Conservation (phyloP, 2,888 invertebrate species). For the Yponomeuta sedellus region DNA sequence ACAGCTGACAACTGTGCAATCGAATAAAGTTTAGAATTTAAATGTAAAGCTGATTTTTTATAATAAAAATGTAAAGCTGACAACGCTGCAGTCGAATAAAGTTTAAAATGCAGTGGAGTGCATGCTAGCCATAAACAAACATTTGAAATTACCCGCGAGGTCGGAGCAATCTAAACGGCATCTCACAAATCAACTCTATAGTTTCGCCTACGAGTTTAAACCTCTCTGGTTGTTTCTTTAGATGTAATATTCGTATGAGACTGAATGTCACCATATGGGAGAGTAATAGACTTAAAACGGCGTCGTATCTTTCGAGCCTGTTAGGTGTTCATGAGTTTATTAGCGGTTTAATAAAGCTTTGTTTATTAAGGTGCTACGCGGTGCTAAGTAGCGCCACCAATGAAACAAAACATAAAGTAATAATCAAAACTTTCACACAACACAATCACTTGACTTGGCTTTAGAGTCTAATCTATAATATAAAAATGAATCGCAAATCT, state of each 20-base stretch:
- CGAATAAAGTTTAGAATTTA: no score
- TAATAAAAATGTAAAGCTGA: no score
- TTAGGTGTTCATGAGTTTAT: neutral
- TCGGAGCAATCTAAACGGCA: conserved; percentile 45
- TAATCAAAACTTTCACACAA: no score
- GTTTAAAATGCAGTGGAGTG: neutral
- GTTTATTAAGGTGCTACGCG: neutral
- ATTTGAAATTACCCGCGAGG: conserved; percentile 29
- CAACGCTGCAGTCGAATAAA: no score
- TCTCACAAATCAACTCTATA: conserved; percentile 27
- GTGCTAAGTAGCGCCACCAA: no score
- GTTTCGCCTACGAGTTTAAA: neutral
- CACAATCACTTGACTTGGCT: no score
- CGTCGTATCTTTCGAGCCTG: neutral
- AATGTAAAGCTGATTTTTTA: no score
- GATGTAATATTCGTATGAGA: neutral
- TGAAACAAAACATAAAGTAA: no score
- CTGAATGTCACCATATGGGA: neutral
- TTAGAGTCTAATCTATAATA: no score
- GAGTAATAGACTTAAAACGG: neutral
- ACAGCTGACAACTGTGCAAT: no score
- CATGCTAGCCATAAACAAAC: neutral
- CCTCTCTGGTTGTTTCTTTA: neutral
- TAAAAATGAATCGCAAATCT: no score
- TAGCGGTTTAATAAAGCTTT: neutral